Percentiles rank a stretch among this genome's conserved stretches.
Conservation (phyloP, 2,888 invertebrate genomes). For the Campoletis raptor region DNA sequence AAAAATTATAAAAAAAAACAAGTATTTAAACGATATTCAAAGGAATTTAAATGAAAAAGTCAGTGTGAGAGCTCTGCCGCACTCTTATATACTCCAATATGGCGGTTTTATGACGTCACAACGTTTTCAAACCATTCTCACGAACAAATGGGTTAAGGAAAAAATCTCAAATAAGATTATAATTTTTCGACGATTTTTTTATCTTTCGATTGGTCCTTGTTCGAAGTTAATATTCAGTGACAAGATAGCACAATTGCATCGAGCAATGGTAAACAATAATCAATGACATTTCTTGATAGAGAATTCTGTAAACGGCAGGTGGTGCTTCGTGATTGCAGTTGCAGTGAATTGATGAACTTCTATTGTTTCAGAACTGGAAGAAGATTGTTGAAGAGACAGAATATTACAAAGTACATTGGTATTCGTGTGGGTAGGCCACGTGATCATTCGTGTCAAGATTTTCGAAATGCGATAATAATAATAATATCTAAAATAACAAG, state of each 20-base stretch:
- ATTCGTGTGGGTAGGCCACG: background rate
- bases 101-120: no score
- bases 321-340: conserved; percentile 8
- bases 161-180: no score
- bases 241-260: background rate
- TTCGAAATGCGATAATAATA: background rate
- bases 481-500: background rate
- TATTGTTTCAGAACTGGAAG: conserved; percentile 31
- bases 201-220: no score
- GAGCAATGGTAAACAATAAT: background rate
- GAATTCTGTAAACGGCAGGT: conserved; percentile 21
- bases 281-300: background rate
- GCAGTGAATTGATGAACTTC: conserved; percentile 58
- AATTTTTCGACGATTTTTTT: no score
- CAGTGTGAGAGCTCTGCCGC: no score
- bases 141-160: no score
- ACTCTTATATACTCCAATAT: no score
- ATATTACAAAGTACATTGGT: background rate
- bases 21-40: no score
- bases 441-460: background rate
- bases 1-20: no score
- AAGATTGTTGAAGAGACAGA: background rate
- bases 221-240: background rate
- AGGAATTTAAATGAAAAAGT: no score
- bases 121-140: no score